Conservation (phyloP, 2,888 invertebrate genomes). For the Platypus cylindrus region DNA sequence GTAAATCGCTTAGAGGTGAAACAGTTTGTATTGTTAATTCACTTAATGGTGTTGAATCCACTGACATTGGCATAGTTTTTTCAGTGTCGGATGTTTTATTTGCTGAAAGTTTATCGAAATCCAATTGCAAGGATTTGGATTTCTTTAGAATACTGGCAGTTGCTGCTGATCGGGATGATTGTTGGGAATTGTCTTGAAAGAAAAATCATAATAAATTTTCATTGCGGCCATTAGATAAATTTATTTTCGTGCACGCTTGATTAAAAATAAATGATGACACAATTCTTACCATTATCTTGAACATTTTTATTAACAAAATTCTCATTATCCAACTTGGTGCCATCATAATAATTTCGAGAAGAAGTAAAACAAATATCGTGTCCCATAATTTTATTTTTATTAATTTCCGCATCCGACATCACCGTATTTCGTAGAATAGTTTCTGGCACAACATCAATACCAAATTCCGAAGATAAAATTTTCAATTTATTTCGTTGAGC, state of each 20-base stretch:
- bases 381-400: conserved; percentile 27
- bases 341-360: conserved; percentile 6
- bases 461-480: conserved; percentile 49
- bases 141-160: conserved; percentile 15
- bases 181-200: conserved; percentile 5
- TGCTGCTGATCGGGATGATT: no score
- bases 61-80: conserved; percentile 30
- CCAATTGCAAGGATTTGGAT: conserved; percentile 21
- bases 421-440: conserved; percentile 11
- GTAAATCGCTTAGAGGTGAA: conserved; percentile 15
- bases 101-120: conserved; percentile 21
- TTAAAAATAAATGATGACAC: not conserved
- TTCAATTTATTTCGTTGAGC: conserved; percentile 48
- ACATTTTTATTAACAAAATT: conserved; percentile 23
- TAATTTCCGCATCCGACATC: conserved; percentile 19
- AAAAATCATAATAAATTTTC: not conserved
- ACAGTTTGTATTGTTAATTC: conserved; percentile 19
- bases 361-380: conserved; percentile 23
- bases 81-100: conserved; percentile 13
- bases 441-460: conserved; percentile 29
- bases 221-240: not conserved
- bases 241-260: not conserved
- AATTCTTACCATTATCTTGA: not conserved
- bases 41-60: conserved; percentile 31
- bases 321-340: conserved; percentile 22